These are phyloP conservation scores for Latheticus oryzae DNA, from an alignment of 2,888 invertebrate genomes.

Conservation along the genomic window DNA sequence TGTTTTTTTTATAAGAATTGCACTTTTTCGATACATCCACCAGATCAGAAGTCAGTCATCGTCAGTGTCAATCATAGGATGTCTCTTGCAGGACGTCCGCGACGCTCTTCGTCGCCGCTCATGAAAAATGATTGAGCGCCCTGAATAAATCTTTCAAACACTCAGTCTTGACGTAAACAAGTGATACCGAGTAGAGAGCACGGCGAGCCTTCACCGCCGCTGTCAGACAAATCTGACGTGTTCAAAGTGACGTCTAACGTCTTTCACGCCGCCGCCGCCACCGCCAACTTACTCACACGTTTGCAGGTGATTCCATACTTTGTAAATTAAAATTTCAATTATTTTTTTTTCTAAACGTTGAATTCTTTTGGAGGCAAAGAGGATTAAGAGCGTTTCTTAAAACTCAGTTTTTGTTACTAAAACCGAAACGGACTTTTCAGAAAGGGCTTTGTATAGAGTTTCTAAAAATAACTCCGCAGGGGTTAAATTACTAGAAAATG, in stretches of 20 bases:
- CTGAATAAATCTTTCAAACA: slow-evolving; percentile 57
- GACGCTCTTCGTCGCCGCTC: slow-evolving; percentile 45
- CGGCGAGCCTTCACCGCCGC: slow-evolving; percentile 51
- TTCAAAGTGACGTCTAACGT: slow-evolving; percentile 52
- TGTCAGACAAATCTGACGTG: slow-evolving; percentile 57
- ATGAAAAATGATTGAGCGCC: slow-evolving; percentile 57
- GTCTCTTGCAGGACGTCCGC: slow-evolving; percentile 38
- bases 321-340: slow-evolving; percentile 34
- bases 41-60: slow-evolving; percentile 29
- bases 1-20: too few species aligned
- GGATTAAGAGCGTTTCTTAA: slow-evolving; percentile 23
- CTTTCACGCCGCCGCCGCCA: slow-evolving; percentile 42
- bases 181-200: slow-evolving; percentile 53
- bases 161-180: slow-evolving; percentile 56
- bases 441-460: slow-evolving; percentile 26
- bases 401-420: slow-evolving; percentile 26
- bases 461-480: slow-evolving; percentile 11
- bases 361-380: slow-evolving; percentile 13
- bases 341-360: slow-evolving; percentile 12
- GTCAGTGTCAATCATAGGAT: slow-evolving; percentile 55
- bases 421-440: slow-evolving; percentile 23
- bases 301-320: slow-evolving; percentile 12
- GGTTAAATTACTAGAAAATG: neutral
- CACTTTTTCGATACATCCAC: too few species aligned
- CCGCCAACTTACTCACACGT: slow-evolving; percentile 34